Conservation (phyloP, 2,888 invertebrate genomes). For the Aspidiotus rigidus region DNA sequence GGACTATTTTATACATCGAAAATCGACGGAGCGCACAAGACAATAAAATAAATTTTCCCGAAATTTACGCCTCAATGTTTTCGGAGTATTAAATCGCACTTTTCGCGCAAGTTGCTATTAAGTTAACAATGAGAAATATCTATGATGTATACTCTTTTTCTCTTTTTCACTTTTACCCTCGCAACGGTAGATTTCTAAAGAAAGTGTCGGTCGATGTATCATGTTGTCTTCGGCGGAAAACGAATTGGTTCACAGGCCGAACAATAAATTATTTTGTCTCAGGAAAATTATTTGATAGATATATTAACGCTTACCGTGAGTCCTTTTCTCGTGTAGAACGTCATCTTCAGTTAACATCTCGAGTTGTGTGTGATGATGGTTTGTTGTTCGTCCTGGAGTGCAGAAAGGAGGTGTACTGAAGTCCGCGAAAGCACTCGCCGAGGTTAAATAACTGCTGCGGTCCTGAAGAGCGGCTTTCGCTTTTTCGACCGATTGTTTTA, state of each 20-base stretch:
- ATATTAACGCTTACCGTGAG: conserved; percentile 25
- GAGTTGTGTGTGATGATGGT: conserved; percentile 34
- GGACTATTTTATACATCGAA: conserved; percentile 25
- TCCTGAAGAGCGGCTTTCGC: conserved; percentile 78
- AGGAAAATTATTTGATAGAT: background rate
- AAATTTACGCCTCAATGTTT: conserved; percentile 34
- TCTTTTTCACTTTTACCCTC: background rate
- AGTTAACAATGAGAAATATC: conserved; percentile 14
- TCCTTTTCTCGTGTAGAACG: conserved; percentile 29
- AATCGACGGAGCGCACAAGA: conserved; percentile 30
- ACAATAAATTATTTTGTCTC: conserved; percentile 4
- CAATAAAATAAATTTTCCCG: conserved; percentile 33
- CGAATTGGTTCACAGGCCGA: background rate
- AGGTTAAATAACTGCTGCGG: conserved; percentile 58
- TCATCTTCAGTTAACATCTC: conserved; percentile 35
- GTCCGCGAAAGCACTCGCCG: conserved; percentile 61
- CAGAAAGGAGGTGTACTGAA: conserved; percentile 41
- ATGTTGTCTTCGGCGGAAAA: background rate
- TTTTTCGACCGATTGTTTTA: conserved; percentile 83
- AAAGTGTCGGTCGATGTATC: background rate
- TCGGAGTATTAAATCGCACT: conserved; percentile 30
- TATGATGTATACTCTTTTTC: background rate
- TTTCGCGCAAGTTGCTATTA: conserved; percentile 30
- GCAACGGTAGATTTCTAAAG: background rate
- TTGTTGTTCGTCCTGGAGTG: conserved; percentile 36